phyloP scores from a whole-genome alignment of 2,113 vertebrate species.

The Urocynchramus pylzowi region DNA sequence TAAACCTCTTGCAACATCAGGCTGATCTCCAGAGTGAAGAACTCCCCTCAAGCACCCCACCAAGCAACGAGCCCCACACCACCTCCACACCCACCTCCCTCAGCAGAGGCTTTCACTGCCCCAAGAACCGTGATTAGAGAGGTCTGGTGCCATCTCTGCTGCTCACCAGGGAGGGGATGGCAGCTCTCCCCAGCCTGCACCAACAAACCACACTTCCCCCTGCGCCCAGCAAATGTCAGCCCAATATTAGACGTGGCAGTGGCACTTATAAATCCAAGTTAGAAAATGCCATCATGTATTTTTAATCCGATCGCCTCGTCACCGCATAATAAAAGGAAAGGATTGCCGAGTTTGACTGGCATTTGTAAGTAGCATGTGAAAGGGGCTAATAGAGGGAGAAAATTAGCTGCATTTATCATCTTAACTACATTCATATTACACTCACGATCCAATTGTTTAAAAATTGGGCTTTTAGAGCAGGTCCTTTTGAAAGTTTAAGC shows the following conservation, averaged over 20 bases:
- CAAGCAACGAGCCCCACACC: background rate
- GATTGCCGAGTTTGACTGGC: conserved; percentile 66
- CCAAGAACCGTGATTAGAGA: background rate
- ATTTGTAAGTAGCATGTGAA: conserved; percentile 66
- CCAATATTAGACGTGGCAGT: conserved; percentile 17
- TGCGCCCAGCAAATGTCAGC: conserved; percentile 47
- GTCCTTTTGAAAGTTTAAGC: conserved; percentile 70
- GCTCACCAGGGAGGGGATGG: background rate
- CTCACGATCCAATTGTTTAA: conserved; percentile 72
- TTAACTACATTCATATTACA: conserved; percentile 64
- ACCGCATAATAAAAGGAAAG: conserved; percentile 65
- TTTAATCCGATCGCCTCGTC: conserved; percentile 71
- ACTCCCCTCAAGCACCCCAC: background rate
- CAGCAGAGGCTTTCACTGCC: background rate
- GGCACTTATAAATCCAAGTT: conserved; percentile 48
- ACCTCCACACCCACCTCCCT: background rate
- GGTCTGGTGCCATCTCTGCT: background rate
- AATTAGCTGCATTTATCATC: conserved; percentile 67
- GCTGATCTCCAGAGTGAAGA: background rate
- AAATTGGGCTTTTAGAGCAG: conserved; percentile 71
- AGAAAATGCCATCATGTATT: conserved; percentile 75
- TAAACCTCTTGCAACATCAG: background rate
- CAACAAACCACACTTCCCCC: conserved; percentile 17
- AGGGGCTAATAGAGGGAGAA: conserved; percentile 59
- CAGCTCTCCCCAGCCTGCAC: background rate